phyloP scores from a whole-genome alignment of 2,797 vertebrate genomes.

The Hirundo rustica region DNA sequence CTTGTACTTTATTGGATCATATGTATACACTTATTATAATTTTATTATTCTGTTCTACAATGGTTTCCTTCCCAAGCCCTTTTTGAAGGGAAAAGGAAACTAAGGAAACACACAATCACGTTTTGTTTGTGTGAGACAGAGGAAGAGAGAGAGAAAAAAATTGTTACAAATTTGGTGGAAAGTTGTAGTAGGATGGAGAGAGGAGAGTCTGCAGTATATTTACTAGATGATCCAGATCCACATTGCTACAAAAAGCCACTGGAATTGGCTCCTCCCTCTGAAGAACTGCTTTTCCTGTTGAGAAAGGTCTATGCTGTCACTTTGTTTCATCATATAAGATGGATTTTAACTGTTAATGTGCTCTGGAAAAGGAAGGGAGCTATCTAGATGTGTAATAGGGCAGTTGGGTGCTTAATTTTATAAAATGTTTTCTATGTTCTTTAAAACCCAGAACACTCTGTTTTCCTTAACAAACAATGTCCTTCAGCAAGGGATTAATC shows the following conservation, averaged over 20 bases:
- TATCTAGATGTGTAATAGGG: neutral
- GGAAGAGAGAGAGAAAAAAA: neutral
- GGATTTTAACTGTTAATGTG: neutral
- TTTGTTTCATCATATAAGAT: neutral
- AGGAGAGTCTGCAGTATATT: neutral
- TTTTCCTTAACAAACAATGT: neutral
- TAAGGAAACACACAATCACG: neutral
- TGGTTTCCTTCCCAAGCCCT: neutral
- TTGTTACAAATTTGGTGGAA: neutral
- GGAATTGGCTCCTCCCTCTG: rapidly evolving
- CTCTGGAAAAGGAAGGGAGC: neutral
- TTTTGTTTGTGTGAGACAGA: neutral
- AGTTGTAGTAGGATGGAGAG: neutral
- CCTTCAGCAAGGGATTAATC: neutral
- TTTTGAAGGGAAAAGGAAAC: neutral
- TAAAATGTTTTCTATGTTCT: neutral
- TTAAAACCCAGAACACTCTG: neutral
- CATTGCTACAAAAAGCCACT: neutral
- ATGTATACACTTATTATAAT: neutral
- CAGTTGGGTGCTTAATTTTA: neutral
- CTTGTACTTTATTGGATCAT: neutral
- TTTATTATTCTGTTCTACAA: neutral
- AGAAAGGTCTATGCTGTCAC: neutral
- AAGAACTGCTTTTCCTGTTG: neutral
- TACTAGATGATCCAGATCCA: neutral